Conservation (phyloP, 2,888 invertebrate genomes). For the Diachrysia chrysitis region DNA sequence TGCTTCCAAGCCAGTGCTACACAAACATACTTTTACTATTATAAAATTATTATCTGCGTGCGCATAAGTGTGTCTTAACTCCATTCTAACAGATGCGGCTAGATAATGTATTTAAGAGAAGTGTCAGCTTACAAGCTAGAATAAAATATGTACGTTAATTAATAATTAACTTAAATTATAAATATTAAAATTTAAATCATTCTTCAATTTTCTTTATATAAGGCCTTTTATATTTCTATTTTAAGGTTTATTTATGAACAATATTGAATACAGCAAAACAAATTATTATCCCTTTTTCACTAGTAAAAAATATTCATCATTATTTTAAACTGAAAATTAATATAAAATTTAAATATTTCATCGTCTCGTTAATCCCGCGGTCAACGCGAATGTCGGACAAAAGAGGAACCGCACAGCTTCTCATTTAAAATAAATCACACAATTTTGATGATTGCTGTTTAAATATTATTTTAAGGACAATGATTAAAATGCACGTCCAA, state of each 20-base stretch:
- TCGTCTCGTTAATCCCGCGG: not conserved
- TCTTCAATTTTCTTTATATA: too few relatives aligned
- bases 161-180: too few relatives aligned
- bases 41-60: not conserved
- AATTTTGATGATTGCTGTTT: constrained; percentile 1
- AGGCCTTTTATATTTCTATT: too few relatives aligned
- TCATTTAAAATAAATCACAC: constrained; percentile 3
- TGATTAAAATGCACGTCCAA: not conserved
- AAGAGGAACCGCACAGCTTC: not conserved
- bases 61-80: not conserved
- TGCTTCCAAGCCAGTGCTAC: not conserved
- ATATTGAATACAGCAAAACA: not conserved
- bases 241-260: too few relatives aligned
- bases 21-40: not conserved
- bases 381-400: not conserved
- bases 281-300: not conserved
- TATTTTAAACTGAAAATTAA: not conserved
- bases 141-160: not conserved
- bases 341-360: not conserved
- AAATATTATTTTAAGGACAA: constrained; percentile 4
- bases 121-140: not conserved
- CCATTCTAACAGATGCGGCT: not conserved
- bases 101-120: not conserved
- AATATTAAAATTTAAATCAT: too few relatives aligned
- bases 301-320: not conserved